phyloP scores from a whole-genome alignment of 2,888 invertebrate species.

The Platycheirus rosarum region DNA sequence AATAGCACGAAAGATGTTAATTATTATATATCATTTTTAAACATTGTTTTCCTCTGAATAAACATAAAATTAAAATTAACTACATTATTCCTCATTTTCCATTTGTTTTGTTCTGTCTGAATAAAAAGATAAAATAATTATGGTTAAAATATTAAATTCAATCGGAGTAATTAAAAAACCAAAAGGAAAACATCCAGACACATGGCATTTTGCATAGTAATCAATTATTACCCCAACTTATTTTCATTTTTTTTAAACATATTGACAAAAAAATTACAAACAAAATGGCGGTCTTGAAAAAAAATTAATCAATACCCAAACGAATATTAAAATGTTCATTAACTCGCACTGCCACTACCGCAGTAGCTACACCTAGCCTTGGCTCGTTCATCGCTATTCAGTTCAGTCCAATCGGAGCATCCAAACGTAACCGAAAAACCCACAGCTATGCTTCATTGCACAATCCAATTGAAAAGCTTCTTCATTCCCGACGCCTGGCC shows the following conservation, averaged over 20 bases:
- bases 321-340: conserved; percentile 54
- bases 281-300: conserved; percentile 4
- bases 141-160: conserved; percentile 15
- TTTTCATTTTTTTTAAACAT: not conserved
- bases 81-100: too few relatives aligned
- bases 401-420: conserved; percentile 4
- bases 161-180: conserved; percentile 2
- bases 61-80: too few relatives aligned
- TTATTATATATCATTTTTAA: too few relatives aligned
- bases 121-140: conserved; percentile 4
- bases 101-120: too few relatives aligned
- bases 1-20: not conserved
- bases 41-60: too few relatives aligned
- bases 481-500: not conserved
- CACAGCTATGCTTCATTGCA: conserved; percentile 43
- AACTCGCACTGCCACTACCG: conserved; percentile 12
- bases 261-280: not conserved
- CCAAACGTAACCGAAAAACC: conserved; percentile 22
- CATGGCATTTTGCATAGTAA: not conserved
- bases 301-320: conserved; percentile 35
- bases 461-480: conserved; percentile 45
- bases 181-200: not conserved
- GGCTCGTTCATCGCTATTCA: too few relatives aligned
- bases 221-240: not conserved
- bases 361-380: not conserved